These are phyloP conservation scores for Pavo muticus DNA, from an alignment of 2,113 vertebrate genomes.

Conservation along the genomic window DNA sequence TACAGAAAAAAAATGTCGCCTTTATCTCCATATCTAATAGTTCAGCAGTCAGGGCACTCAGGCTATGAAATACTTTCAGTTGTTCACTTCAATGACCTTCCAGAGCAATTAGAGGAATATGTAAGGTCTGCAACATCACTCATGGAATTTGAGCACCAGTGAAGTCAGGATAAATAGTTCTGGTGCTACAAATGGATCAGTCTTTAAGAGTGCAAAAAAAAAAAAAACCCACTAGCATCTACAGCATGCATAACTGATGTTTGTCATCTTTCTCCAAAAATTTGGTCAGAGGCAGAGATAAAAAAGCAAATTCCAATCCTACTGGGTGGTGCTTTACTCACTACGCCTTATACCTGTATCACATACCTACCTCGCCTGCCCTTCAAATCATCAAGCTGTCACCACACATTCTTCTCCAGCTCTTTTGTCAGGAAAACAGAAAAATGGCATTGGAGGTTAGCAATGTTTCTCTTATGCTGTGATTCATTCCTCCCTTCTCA, in stretches of 20 bases:
- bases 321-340: neutral
- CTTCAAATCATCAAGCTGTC: neutral
- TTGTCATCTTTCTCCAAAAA: slow-evolving; percentile 26
- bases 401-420: neutral
- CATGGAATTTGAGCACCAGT: neutral
- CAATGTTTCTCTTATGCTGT: neutral
- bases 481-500: neutral
- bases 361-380: neutral
- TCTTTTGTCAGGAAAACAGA: neutral
- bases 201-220: neutral
- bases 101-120: neutral
- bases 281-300: neutral
- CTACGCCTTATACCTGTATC: neutral
- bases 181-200: neutral
- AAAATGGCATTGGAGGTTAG: neutral
- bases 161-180: neutral
- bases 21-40: neutral
- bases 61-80: neutral
- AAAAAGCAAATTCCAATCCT: neutral
- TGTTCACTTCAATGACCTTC: neutral
- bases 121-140: neutral
- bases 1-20: neutral
- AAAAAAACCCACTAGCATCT: neutral
- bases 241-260: neutral
- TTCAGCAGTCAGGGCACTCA: neutral